Conservation (phyloP, 1,140 invertebrate species). For the Contarinia nasturtii region DNA sequence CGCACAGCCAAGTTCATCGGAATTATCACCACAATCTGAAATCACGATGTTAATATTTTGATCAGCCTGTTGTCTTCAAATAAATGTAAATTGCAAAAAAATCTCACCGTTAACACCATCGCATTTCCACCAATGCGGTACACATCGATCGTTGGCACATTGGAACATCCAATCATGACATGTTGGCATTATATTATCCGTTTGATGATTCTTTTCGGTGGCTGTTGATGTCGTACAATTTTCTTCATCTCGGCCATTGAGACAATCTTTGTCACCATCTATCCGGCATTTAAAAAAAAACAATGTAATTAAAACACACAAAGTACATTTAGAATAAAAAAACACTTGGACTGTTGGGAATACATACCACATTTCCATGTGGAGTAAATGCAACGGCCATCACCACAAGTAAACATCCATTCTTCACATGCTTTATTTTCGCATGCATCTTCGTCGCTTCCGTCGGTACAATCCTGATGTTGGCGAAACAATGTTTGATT, state of each 20-base stretch:
- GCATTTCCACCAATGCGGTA: conserved; percentile 63
- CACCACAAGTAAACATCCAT: conserved; percentile 36
- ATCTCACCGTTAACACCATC: too few relatives aligned
- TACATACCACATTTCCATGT: conserved; percentile 36
- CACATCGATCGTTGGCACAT: conserved; percentile 54
- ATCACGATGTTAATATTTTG: conserved; percentile 27
- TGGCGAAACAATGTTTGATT: too few relatives aligned
- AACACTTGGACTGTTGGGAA: too few relatives aligned
- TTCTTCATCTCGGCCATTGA: conserved; percentile 50
- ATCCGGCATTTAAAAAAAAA: not conserved
- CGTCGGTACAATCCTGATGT: conserved; percentile 45
- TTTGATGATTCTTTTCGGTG: conserved; percentile 17
- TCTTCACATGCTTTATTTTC: conserved; percentile 27
- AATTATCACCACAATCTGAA: conserved; percentile 56
- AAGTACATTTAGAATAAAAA: not conserved
- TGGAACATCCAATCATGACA: conserved; percentile 61
- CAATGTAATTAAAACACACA: not conserved
- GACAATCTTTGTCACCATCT: conserved; percentile 47
- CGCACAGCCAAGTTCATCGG: conserved; percentile 51
- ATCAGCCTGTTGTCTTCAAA: too few relatives aligned
- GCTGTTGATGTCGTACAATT: conserved; percentile 36
- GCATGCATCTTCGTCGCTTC: conserved; percentile 34
- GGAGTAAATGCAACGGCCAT: conserved; percentile 46
- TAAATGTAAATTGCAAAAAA: not conserved
- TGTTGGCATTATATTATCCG: conserved; percentile 13